Base-by-base conservation (phyloP, 2,113 vertebrate species). In the Corynorhinus townsendii region DNA sequence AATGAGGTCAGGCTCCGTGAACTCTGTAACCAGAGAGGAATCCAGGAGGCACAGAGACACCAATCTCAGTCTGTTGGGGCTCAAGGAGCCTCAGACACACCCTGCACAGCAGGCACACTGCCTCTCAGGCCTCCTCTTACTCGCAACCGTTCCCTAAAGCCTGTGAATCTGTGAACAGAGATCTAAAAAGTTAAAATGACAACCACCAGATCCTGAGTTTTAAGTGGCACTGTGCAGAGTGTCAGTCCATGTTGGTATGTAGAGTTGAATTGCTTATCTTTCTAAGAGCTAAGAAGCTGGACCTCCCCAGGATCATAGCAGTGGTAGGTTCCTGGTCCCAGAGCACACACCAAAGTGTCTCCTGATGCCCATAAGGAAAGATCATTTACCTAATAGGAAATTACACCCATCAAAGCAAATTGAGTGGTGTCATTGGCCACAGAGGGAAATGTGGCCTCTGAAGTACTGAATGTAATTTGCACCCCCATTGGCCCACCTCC, bases 391-490 rank as follows among this genome's bases (percentile, higher is more conserved):
- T 75, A 54, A 1, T n/a, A 64, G 56, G 68, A 85, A 96, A 62
- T 82, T n/a, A n/a, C n/a, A 68, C 35, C 81, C 33, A 45, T 77
- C 80, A 79, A 73, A 94, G 92, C 89, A 90, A 85, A 76, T 93
- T 81, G 47, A 16, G 20, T 38, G 38, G 11, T 47, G 3, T 82
- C 90, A 97, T 95, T 97, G 95, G 88, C 85, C 96, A 90, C 95
- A 69, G 54, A 97, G 95, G 95, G 95, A 96, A 93, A 80, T 71
- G 7, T 28, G 40, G 22, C 64, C 82, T 97, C 81, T 43, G 40
- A 86, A 75, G 64, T 43, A 75, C 59, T 90, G 79, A 52, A 38
- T 54, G 64, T 49, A 89, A 26, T 59, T 59, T 59, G 9, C 24
- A 59, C 9, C 56, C 56, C 56, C 56, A 59, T 15, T 16, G 33